A percentile compares a stretch with the other conserved stretches of the same genome.
phyloP scores from a whole-genome alignment of 2,888 invertebrate species.

The Ptilodon capucinus region DNA sequence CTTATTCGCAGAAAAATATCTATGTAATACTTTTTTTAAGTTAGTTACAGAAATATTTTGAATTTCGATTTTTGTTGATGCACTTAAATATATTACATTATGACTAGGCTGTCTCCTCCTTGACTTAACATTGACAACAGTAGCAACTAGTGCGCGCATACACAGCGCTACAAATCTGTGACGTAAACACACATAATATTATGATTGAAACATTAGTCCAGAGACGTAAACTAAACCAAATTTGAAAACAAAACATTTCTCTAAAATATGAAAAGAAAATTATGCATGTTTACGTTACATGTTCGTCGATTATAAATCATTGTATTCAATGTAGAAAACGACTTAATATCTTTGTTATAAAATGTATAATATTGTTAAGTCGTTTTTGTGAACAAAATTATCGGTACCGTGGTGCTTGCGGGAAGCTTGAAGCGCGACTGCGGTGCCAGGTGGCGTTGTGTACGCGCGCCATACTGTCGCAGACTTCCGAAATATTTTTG shows the following conservation, averaged over 20 bases:
- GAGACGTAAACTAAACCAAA: too few species aligned
- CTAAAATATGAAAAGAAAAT: constrained; percentile 2
- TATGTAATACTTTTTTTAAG: not conserved
- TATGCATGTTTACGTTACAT: constrained; percentile 32
- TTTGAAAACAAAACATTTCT: too few species aligned
- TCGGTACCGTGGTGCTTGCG: constrained; percentile 40
- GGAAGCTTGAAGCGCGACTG: constrained; percentile 36
- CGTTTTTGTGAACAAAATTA: constrained; percentile 34
- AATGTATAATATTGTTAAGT: constrained; percentile 10
- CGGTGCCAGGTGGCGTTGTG: constrained; percentile 48
- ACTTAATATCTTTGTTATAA: constrained; percentile 16
- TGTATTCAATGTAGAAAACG: constrained; percentile 25
- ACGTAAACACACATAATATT: constrained; percentile 33
- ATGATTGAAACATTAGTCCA: too few species aligned
- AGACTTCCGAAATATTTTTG: not conserved
- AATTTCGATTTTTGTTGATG: constrained; percentile 24
- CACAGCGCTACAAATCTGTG: constrained; percentile 56
- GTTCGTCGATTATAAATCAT: constrained; percentile 27
- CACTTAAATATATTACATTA: constrained; percentile 24
- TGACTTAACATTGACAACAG: constrained; percentile 69
- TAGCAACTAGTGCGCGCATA: constrained; percentile 68
- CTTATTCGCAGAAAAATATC: too few species aligned
- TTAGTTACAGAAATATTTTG: too few species aligned
- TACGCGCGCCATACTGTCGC: constrained; percentile 37
- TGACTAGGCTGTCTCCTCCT: constrained; percentile 48